Base-by-base conservation (phyloP, 2,797 vertebrate genomes). In the Karalla daura region DNA sequence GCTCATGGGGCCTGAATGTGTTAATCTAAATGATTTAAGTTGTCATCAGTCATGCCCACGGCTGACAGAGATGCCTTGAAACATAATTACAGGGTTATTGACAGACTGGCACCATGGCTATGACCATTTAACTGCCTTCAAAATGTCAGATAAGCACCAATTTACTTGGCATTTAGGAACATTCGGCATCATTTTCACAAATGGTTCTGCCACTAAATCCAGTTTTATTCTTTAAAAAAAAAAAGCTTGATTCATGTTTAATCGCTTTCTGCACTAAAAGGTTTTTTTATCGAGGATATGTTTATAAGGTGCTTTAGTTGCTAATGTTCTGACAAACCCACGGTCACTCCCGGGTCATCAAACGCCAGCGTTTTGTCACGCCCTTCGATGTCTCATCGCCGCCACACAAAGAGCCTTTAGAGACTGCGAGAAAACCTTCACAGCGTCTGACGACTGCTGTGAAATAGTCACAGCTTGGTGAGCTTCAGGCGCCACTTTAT, bases 11-110 rank as follows among this genome's bases (percentile, higher is more conserved):
- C 35, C n/a, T 17, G 18, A 73, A 77, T 52, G 27, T 44, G 54
- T 58, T 74, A 23, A 74, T 80, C 45, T 36, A 32, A 58, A 61
- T 62, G 67, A 81, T 70, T 83, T 18, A 73, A 27, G 49, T 32
- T 64, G 35, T 69, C 69, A 74, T 66, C 49, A 36, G 7, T 7
- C n/a, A 44, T 39, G 44, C 24, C 30, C 45, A 7, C 13, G n/a
- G 36, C 52, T 20, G 40, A 40, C 54, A 35, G 33, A 44, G 11
- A 70, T 43, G 58, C 25, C 17, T 45, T 46, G 20, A 40, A 67
- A 70, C 59, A 24, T 72, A 71, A 79, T 80, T 70, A 71, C 28
- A 35, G 60, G 12, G 28, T 52, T 59, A 51, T 21, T 72, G 64
- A 79, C 70, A 44, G 36, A 39, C 18, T 59, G 60, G 55, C 45